A percentile compares a stretch with the other conserved stretches of the same genome.
phyloP scores from a whole-genome alignment of 1,140 invertebrate species.

The Aphis craccivora region DNA sequence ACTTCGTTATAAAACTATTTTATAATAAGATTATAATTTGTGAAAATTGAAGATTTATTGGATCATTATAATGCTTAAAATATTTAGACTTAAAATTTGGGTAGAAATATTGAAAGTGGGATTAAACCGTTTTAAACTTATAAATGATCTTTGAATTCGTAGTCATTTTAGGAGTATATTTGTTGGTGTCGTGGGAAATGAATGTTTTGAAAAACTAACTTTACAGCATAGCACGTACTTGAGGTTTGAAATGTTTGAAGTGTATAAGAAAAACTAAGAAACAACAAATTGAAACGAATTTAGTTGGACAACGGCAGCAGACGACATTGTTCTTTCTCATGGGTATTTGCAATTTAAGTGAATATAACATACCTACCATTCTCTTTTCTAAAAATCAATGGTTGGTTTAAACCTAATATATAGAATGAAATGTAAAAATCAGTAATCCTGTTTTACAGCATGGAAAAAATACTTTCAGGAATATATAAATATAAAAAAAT shows the following conservation, averaged over 20 bases:
- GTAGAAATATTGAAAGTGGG: neutral
- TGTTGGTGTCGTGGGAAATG: slow-evolving; percentile 17
- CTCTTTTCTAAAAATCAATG: neutral
- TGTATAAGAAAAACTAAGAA: neutral
- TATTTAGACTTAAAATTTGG: too few relatives aligned
- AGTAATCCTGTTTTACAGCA: neutral
- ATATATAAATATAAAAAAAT: neutral
- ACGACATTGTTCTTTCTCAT: slow-evolving; percentile 8
- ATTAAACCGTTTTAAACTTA: slow-evolving; percentile 18
- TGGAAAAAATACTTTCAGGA: neutral
- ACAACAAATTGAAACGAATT: slow-evolving; percentile 41
- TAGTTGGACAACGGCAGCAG: neutral
- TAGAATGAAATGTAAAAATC: neutral
- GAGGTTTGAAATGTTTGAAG: neutral
- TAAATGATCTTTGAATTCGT: neutral
- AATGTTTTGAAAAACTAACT: slow-evolving; percentile 5
- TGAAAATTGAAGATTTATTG: neutral
- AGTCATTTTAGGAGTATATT: neutral
- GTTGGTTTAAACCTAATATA: neutral
- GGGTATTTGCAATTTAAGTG: slow-evolving; percentile 18
- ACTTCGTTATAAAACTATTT: neutral
- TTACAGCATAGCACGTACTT: neutral
- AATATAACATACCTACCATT: slow-evolving; percentile 25
- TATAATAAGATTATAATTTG: neutral
- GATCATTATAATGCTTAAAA: neutral